Evolutionary conservation across 2,888 invertebrate genomes (phyloP), one percentile per base, ranked within the genome.

Genomic region (Nomada goodeniana): DNA sequence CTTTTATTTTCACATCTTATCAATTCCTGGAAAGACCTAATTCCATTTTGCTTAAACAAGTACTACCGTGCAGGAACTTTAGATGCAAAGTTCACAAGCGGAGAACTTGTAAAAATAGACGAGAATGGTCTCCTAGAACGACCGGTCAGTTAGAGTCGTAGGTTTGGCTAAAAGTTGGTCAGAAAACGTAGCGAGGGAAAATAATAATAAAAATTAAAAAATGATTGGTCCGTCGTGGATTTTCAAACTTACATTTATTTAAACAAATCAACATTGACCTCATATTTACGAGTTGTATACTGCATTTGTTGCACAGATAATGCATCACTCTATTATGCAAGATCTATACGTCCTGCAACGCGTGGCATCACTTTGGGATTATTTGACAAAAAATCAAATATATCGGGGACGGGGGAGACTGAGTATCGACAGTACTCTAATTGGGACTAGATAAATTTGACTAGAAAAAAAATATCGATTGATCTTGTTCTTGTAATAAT

Each of bases 191-290:
- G 26, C 10, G 65, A n/a, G 18, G n/a, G 10, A 11, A 20, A n/a
- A 9, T 55, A 61, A 61, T 15, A 23, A 42, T 36, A 5, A 7
- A 20, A 10, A 44, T 9, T 9, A 1, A 47, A 18, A 47, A 83
- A 75, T 63, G 23, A 80, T 29, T 65, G 52, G 26, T 2, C 20
- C 11, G 1, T 59, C 18, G 18, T 91, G 91, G 91, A 91, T 93
- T 93, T 93, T 93, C 87, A 88, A 93, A 93, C 92, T 94, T 93
- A 94, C 93, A 94, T 93, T 93, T 94, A 94, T 94, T 93, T 93
- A 93, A 94, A 94, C 93, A 94, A 94, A 94, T 93, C 93, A 93
- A 93, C 93, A 94, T 93, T 93, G 92, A 93, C 92, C 93, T 93
- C 93, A 92, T 93, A 92, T 86, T 92, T 93, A 93, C 91, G 92